These are phyloP conservation scores for Sphaerophoria taeniata DNA, from an alignment of 2,888 invertebrate genomes.

Conservation along the genomic window DNA sequence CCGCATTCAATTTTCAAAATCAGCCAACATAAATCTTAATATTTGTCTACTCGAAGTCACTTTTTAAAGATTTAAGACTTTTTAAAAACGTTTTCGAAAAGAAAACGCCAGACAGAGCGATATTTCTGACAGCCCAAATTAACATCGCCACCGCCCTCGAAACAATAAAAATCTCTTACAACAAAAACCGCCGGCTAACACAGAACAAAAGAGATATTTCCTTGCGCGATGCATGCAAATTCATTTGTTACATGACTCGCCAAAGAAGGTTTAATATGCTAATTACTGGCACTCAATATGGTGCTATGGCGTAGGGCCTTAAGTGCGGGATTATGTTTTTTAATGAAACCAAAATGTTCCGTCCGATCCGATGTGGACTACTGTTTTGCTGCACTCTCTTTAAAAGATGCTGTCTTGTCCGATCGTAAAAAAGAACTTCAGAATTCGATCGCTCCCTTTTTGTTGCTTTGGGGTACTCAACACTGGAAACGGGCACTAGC, in stretches of 20 bases:
- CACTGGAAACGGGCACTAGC: conserved; percentile 8
- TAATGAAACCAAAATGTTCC: conserved; percentile 67
- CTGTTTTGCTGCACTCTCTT: conserved; percentile 41
- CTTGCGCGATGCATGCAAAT: conserved; percentile 69
- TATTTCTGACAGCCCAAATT: conserved; percentile 68
- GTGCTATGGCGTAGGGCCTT: background rate
- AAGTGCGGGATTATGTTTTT: conserved; percentile 47
- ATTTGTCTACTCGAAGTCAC: conserved; percentile 62
- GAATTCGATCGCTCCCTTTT: conserved; percentile 54
- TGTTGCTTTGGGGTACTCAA: background rate
- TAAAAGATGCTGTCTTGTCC: background rate
- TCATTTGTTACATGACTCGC: conserved; percentile 66
- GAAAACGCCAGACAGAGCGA: conserved; percentile 28
- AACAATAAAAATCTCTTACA: conserved; percentile 37
- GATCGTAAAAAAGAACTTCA: conserved; percentile 49
- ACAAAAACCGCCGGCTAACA: conserved; percentile 17
- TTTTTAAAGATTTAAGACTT: conserved; percentile 8
- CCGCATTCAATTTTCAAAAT: conserved; percentile 9
- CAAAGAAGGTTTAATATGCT: conserved; percentile 64
- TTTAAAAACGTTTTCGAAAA: conserved; percentile 26
- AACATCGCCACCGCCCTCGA: conserved; percentile 57
- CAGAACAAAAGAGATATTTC: conserved; percentile 26
- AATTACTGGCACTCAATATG: conserved; percentile 49
- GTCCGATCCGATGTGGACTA: conserved; percentile 73
- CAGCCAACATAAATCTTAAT: conserved; percentile 55